A percentile compares a stretch with the other conserved stretches of the same genome.
Conservation (phyloP, 2,113 vertebrate species). For the Carassius auratus region DNA sequence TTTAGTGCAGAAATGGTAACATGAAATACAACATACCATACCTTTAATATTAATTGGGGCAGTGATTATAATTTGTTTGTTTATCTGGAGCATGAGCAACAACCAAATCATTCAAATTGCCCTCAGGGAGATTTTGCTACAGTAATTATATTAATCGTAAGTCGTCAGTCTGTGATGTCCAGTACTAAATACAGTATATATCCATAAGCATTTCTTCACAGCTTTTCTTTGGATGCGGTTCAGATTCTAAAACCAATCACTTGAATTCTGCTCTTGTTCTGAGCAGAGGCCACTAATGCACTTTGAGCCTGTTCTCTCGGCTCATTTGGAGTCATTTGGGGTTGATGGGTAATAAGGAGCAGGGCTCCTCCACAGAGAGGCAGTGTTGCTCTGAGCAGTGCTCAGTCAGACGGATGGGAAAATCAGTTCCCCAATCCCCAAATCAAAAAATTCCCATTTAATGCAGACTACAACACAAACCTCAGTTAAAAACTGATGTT, state of each 20-base stretch:
- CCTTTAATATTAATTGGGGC: slow-evolving; percentile 14
- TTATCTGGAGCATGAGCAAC: neutral
- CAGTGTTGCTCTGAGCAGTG: slow-evolving; percentile 46
- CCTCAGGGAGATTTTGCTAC: neutral
- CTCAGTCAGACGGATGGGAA: slow-evolving; percentile 16
- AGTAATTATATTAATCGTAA: neutral
- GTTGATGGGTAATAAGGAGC: slow-evolving; percentile 3
- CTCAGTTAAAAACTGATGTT: neutral
- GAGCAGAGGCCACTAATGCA: neutral
- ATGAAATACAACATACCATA: neutral
- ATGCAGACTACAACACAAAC: neutral
- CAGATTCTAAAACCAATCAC: neutral
- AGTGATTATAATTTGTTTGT: too few relatives aligned
- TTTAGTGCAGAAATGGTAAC: neutral
- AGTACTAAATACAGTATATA: neutral
- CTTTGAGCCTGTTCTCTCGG: neutral
- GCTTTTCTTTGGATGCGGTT: neutral
- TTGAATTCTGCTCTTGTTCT: neutral
- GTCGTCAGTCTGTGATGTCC: slow-evolving; percentile 6
- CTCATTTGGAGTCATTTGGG: neutral
- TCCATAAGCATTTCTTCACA: neutral
- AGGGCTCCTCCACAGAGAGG: slow-evolving; percentile 55
- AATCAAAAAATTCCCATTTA: neutral
- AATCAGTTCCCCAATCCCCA: slow-evolving; percentile 13
- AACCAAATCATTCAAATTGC: neutral